Conservation (phyloP, 2,113 vertebrate genomes). For the Aegypius monachus region DNA sequence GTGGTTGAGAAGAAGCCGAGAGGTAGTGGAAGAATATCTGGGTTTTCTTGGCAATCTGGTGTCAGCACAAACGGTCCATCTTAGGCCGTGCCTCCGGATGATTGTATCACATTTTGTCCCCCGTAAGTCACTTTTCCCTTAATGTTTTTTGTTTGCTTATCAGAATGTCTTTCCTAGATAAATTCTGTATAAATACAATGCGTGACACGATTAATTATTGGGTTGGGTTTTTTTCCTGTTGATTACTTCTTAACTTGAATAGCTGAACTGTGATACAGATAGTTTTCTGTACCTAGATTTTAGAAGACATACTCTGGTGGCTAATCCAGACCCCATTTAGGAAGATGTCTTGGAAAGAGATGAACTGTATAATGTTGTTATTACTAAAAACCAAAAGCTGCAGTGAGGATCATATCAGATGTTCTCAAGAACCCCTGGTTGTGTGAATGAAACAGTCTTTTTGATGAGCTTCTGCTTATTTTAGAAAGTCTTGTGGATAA, state of each 20-base stretch:
- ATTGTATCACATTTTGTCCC: slow-evolving; percentile 86
- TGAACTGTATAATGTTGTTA: not conserved
- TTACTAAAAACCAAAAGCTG: not conserved
- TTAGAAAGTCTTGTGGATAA: not conserved
- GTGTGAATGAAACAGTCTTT: not conserved
- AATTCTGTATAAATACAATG: not conserved
- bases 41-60: slow-evolving; percentile 92
- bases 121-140: slow-evolving; percentile 68
- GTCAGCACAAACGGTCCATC: slow-evolving; percentile 93
- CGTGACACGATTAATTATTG: not conserved
- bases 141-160: not conserved
- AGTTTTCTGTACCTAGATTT: not conserved
- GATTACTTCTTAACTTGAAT: not conserved
- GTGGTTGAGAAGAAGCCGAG: slow-evolving; percentile 84
- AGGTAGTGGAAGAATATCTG: slow-evolving; percentile 92
- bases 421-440: not conserved
- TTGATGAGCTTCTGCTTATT: not conserved
- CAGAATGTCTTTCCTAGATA: not conserved
- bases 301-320: not conserved
- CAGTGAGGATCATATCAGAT: not conserved
- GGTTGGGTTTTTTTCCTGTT: fast-evolving
- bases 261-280: not conserved
- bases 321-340: not conserved
- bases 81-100: slow-evolving; percentile 87
- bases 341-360: not conserved